A percentile compares a stretch with the other conserved stretches of the same genome.
Evolutionary conservation across 2,113 vertebrate genomes (phyloP).

Genomic region (Hipposideros armiger): DNA sequence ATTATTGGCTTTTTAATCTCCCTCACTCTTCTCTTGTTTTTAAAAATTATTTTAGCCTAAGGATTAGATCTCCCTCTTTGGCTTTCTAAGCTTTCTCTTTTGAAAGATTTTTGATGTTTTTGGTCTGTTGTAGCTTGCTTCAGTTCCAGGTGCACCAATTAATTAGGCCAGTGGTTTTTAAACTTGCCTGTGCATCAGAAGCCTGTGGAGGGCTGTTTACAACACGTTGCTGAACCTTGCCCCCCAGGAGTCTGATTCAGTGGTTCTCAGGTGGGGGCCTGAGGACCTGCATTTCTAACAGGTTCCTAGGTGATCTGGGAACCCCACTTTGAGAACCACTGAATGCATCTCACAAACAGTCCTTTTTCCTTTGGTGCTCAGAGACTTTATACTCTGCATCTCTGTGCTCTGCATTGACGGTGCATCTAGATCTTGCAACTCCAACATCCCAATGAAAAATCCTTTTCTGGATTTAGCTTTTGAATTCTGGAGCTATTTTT

Average conservation of each 20-base stretch:
- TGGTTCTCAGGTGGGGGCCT: no score
- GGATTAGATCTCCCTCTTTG: background rate
- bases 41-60: background rate
- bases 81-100: background rate
- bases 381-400: background rate
- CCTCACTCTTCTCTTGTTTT: background rate
- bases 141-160: background rate
- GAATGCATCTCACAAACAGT: fast-evolving
- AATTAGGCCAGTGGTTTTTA: background rate
- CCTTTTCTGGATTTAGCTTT: background rate
- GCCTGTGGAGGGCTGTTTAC: background rate
- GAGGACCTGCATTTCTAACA: background rate
- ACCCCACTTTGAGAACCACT: background rate
- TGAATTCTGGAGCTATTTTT: background rate
- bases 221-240: no score
- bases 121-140: background rate
- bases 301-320: background rate
- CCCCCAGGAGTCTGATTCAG: background rate
- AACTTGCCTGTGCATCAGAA: fast-evolving
- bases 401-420: background rate
- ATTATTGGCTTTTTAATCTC: background rate
- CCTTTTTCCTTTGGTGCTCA: background rate
- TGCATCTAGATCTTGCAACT: background rate
- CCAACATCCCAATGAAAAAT: background rate
- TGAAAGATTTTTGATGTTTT: background rate